A percentile compares a stretch with the other conserved stretches of the same genome.
These are phyloP conservation scores for Protosalanx chinensis DNA, from an alignment of 2,797 vertebrate genomes.

Conservation along the genomic window DNA sequence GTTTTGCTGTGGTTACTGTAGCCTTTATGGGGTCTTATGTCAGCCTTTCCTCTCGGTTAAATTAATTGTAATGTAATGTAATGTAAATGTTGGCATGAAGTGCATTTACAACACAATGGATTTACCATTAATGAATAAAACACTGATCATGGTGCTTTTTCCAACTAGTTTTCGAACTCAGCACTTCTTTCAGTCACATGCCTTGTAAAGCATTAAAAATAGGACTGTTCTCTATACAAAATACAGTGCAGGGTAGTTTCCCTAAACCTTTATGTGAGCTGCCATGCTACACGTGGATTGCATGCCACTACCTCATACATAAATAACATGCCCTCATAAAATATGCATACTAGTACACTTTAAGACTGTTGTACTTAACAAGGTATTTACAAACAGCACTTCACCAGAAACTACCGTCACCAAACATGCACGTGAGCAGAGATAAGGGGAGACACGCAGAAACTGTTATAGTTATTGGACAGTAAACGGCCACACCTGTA, in stretches of 20 bases:
- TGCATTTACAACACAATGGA: not conserved
- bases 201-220: too few species aligned
- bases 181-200: not conserved
- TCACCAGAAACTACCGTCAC: not conserved
- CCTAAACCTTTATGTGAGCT: not conserved
- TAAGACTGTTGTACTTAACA: not conserved
- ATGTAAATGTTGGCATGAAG: not conserved
- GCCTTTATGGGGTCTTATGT: not conserved
- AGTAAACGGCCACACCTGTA: too few species aligned
- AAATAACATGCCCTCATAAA: not conserved
- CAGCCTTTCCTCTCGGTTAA: not conserved
- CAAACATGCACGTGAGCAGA: too few species aligned
- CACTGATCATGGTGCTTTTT: not conserved
- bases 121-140: not conserved
- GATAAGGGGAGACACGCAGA: too few species aligned
- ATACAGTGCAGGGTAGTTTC: not conserved
- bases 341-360: not conserved
- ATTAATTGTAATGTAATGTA: too few species aligned
- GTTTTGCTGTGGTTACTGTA: not conserved
- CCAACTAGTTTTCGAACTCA: not conserved
- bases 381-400: not conserved
- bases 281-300: not conserved
- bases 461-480: too few species aligned
- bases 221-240: not conserved
- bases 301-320: not conserved